Conservation (phyloP, 2,888 invertebrate genomes). For the Lasioglossum villosulum region DNA sequence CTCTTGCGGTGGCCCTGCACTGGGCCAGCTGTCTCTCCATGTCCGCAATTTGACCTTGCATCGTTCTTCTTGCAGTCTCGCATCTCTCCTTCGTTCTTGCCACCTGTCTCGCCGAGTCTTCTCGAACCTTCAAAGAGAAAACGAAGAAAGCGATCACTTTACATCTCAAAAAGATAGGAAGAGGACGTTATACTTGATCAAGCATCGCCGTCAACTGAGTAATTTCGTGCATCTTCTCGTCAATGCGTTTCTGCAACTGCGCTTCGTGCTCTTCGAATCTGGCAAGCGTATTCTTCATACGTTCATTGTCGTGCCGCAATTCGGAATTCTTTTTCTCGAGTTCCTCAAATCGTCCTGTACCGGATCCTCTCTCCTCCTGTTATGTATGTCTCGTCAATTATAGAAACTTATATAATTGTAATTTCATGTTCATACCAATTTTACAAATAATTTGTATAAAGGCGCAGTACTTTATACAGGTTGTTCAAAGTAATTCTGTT, state of each 20-base stretch:
- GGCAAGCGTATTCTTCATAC: conserved; percentile 85
- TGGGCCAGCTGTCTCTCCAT: conserved; percentile 89
- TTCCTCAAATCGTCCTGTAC: conserved; percentile 74
- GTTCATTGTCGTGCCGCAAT: conserved; percentile 85
- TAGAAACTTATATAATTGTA: background rate
- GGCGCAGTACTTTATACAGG: background rate
- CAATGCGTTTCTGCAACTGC: conserved; percentile 87
- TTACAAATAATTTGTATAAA: background rate
- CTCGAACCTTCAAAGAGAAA: conserved; percentile 85
- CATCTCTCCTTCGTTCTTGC: conserved; percentile 88
- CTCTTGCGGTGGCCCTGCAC: conserved; percentile 87
- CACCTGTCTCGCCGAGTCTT: conserved; percentile 89
- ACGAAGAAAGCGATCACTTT: background rate
- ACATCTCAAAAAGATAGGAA: background rate
- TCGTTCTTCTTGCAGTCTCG: conserved; percentile 87
- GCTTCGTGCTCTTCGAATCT: conserved; percentile 87
- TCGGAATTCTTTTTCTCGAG: conserved; percentile 85
- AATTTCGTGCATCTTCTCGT: conserved; percentile 89
- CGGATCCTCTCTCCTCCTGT: conserved; percentile 72
- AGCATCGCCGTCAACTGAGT: conserved; percentile 88
- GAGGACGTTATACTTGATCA: conserved; percentile 82
- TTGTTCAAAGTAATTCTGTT: too few species aligned
- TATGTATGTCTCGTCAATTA: background rate
- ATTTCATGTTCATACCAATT: background rate
- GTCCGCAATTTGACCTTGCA: conserved; percentile 89